These are phyloP conservation scores for Lepus townsendii DNA, from an alignment of 2,797 vertebrate genomes.

Conservation along the genomic window DNA sequence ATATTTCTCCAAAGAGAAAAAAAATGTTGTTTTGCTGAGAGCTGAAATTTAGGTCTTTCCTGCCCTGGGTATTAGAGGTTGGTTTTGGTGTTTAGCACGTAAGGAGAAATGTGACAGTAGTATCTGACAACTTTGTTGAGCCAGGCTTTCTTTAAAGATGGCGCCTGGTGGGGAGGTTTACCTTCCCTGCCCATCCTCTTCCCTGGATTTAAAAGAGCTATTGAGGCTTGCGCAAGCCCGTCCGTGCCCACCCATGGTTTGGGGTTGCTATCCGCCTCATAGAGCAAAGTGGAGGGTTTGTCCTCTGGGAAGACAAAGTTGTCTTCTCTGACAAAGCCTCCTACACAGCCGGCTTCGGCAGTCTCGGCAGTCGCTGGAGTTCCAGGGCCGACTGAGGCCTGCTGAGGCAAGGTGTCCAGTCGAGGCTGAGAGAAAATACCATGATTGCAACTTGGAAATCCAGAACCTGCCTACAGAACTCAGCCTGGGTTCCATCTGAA, in stretches of 20 bases:
- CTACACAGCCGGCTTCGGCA: neutral
- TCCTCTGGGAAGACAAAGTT: constrained; percentile 76
- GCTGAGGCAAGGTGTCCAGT: neutral
- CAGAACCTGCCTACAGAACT: neutral
- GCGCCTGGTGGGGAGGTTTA: too few species aligned
- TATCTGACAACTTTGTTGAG: neutral
- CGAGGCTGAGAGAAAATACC: neutral
- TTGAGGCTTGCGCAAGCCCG: constrained; percentile 84
- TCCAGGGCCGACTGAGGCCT: neutral
- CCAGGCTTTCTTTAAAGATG: neutral
- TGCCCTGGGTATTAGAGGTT: neutral
- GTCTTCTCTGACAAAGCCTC: constrained; percentile 67
- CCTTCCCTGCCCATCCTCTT: neutral
- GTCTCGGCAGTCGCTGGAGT: neutral
- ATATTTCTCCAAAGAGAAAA: constrained; percentile 13
- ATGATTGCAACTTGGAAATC: neutral
- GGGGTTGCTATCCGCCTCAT: constrained; percentile 86
- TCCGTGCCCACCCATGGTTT: constrained; percentile 81
- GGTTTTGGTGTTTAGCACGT: neutral
- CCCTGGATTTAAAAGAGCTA: neutral
- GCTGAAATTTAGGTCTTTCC: constrained; percentile 8
- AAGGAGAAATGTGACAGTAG: constrained; percentile 29
- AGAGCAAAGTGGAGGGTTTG: constrained; percentile 72
- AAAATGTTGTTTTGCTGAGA: neutral
- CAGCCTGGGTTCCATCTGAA: neutral